phyloP scores from a whole-genome alignment of 1,140 invertebrate species.

The Drosophila simulans region DNA sequence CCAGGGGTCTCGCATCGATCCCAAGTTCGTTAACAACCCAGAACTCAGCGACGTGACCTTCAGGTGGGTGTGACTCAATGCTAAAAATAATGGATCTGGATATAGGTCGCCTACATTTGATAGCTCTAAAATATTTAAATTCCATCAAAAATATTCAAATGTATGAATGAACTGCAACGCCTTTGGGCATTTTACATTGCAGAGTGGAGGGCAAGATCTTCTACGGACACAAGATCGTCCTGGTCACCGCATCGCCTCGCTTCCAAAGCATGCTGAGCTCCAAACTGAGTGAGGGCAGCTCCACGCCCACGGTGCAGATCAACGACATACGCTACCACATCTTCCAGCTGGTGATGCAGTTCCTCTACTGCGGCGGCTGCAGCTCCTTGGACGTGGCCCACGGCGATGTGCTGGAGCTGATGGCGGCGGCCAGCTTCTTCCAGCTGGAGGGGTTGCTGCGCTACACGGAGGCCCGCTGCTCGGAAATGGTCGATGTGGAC shows the following conservation, averaged over 20 bases:
- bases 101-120: no score
- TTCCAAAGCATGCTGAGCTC: constrained; percentile 94
- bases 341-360: constrained; percentile 95
- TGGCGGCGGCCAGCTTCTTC: constrained; percentile 97
- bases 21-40: constrained; percentile 96
- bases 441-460: constrained; percentile 93
- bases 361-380: constrained; percentile 95
- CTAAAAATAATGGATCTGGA: no score
- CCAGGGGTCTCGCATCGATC: constrained; percentile 92
- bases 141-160: no score
- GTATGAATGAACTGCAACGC: no score
- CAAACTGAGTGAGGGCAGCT: constrained; percentile 89
- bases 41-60: constrained; percentile 96
- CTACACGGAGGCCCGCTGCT: constrained; percentile 94
- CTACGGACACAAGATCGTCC: constrained; percentile 96
- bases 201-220: constrained; percentile 95
- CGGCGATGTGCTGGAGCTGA: constrained; percentile 93
- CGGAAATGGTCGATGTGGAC: constrained; percentile 92
- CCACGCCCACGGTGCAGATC: constrained; percentile 94
- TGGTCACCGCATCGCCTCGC: constrained; percentile 94
- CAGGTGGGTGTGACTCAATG: constrained; percentile 77
- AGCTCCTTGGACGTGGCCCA: constrained; percentile 90
- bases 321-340: constrained; percentile 97
- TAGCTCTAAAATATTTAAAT: no score
- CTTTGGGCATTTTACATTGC: not conserved